phyloP scores from a whole-genome alignment of 1,140 invertebrate genomes.

The Microplitis demolitor region DNA sequence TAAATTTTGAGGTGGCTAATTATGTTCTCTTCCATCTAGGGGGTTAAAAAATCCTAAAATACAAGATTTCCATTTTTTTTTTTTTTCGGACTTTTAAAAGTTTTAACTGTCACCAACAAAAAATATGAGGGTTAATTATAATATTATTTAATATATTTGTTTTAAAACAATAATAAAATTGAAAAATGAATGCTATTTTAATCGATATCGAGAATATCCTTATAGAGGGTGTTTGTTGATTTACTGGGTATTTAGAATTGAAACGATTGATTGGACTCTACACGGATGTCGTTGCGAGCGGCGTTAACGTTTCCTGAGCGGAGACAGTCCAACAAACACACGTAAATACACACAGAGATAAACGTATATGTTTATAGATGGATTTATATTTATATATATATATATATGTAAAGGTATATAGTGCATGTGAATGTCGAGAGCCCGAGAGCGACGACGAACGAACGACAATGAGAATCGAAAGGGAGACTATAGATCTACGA shows the following conservation, averaged over 20 bases:
- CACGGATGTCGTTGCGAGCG: constrained; percentile 36
- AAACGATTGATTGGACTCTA: constrained; percentile 41
- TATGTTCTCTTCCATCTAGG: too few relatives aligned
- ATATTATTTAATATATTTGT: neutral
- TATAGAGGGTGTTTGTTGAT: neutral
- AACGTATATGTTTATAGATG: constrained; percentile 26
- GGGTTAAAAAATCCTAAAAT: too few relatives aligned
- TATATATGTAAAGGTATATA: neutral
- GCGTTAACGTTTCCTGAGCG: constrained; percentile 55
- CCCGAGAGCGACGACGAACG: constrained; percentile 28
- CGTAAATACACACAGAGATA: constrained; percentile 16
- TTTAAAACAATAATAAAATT: neutral
- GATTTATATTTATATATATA: constrained; percentile 2
- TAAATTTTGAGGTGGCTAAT: too few relatives aligned
- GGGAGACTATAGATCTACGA: constrained; percentile 51
- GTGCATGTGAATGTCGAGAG: constrained; percentile 24
- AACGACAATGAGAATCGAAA: constrained; percentile 46
- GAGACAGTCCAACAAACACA: constrained; percentile 36
- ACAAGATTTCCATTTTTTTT: too few relatives aligned
- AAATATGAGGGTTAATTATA: too few relatives aligned
- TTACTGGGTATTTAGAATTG: constrained; percentile 30
- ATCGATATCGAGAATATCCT: neutral
- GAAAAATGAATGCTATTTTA: neutral
- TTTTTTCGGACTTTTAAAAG: too few relatives aligned
- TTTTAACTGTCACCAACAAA: too few relatives aligned